Evolutionary conservation across 2,888 invertebrate genomes (phyloP), one percentile per base, ranked within the genome.

Genomic region (Eucriotettix oculatus): DNA sequence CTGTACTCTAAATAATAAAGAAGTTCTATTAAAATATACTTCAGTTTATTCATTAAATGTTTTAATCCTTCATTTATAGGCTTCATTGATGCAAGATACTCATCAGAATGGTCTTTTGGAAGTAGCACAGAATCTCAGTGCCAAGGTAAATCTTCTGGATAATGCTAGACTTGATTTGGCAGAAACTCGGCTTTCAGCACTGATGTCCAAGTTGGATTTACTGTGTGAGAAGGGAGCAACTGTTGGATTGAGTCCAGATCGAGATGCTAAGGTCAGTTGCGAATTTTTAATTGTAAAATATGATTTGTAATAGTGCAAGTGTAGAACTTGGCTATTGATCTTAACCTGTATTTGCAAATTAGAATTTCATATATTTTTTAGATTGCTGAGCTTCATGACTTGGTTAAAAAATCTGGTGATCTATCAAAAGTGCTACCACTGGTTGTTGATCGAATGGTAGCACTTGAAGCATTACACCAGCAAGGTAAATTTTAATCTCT

Each of bases 401-500:
- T 93, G 65, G 81, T 92, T 66, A 91, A 91, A 72, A 89, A 90
- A 72, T 87, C 87, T 61, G 93, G 95, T 69, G 82, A 85, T 11
- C 79, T 90, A 62, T 81, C 85, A 57, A 86, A 90, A 71, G 79
- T 91, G 61, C 70, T 91, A 62, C 90, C 90, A 0, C 83, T 85
- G 67, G 82, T 88, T 40, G 80, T 95, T 44, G 88, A 92, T 67
- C 81, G 96, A 60, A 84, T 97, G 79, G 82, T 87, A 67, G 87
- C 93, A 1, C 76, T 97, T 7, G 90, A 92, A 73, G 82, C 85
- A 5, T 76, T 97, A 10, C 96, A 97, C 70, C 87, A 87, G 72
- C 91, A 93, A 82, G 94, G 94, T 92, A 74, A 71, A 12, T 41
- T 42, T 42, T 52, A 56, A 16, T 43, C 5, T 56, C 16, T 29